Evolutionary conservation across 2,888 invertebrate species (phyloP).

Genomic region (Crocallis elinguaria): DNA sequence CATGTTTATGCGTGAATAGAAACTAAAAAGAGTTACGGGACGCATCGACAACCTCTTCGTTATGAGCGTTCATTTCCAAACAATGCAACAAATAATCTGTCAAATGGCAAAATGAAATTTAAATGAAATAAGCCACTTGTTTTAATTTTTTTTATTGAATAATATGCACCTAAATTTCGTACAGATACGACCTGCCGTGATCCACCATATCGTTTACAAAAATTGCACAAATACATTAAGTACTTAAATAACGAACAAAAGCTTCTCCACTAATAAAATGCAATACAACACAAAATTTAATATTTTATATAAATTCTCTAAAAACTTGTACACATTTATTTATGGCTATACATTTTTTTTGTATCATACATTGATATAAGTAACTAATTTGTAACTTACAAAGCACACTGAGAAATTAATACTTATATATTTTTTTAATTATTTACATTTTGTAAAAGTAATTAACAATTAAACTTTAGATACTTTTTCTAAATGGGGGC

Average conservation of each 20-base stretch:
- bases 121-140: constrained; percentile 6
- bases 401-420: constrained; percentile 27
- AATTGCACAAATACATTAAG: constrained; percentile 26
- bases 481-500: constrained; percentile 79
- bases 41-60: too few species aligned
- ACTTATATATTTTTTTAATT: constrained; percentile 1
- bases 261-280: constrained; percentile 30
- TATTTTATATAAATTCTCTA: constrained; percentile 35
- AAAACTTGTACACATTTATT: constrained; percentile 32
- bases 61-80: too few species aligned
- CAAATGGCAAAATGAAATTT: neutral
- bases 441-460: constrained; percentile 10
- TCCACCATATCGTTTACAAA: constrained; percentile 27
- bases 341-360: constrained; percentile 11
- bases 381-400: constrained; percentile 21
- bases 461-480: constrained; percentile 28
- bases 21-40: too few species aligned
- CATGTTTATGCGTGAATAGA: too few species aligned
- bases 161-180: constrained; percentile 34
- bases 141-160: constrained; percentile 34
- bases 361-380: constrained; percentile 20
- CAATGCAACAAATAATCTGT: too few species aligned
- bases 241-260: constrained; percentile 25
- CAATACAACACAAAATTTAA: constrained; percentile 28
- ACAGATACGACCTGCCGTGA: constrained; percentile 34